Conservation (phyloP, 2,797 vertebrate species). For the Potorous gilbertii region DNA sequence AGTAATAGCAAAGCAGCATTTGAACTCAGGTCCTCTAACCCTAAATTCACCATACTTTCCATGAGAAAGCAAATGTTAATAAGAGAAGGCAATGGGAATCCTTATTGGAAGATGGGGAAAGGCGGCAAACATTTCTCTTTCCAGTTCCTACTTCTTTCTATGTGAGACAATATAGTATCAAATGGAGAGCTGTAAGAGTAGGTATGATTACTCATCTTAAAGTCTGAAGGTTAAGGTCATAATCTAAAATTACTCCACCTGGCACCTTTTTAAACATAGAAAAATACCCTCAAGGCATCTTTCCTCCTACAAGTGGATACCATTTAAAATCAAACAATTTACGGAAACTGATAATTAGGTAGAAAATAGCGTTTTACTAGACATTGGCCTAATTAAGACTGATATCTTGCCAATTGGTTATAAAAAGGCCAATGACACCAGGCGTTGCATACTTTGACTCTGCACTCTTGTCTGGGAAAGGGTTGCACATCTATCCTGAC, state of each 20-base stretch:
- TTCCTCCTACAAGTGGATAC: slow-evolving; percentile 57
- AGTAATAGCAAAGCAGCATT: background rate
- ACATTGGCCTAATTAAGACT: background rate
- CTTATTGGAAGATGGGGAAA: background rate
- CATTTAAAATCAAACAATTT: slow-evolving; percentile 60
- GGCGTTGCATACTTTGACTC: background rate
- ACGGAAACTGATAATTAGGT: slow-evolving; percentile 73
- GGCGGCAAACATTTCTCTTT: background rate
- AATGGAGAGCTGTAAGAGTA: slow-evolving; percentile 31
- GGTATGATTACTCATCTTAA: slow-evolving; percentile 40
- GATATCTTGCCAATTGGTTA: slow-evolving; percentile 39
- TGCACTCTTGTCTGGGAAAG: slow-evolving; percentile 28
- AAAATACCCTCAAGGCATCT: slow-evolving; percentile 52
- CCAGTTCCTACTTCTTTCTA: slow-evolving; percentile 39
- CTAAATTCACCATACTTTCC: background rate
- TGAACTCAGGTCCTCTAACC: background rate
- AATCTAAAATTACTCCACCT: slow-evolving; percentile 55
- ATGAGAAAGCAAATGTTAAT: background rate
- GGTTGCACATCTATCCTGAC: background rate
- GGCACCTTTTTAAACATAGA: slow-evolving; percentile 44
- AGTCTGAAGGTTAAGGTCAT: slow-evolving; percentile 40
- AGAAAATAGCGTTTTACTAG: slow-evolving; percentile 61
- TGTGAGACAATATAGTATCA: background rate
- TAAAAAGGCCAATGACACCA: slow-evolving; percentile 60
- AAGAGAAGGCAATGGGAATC: background rate